Percentiles rank a stretch among this genome's conserved stretches.
These are phyloP conservation scores for Chaetodon trifasciatus DNA, from an alignment of 2,797 vertebrate genomes.

Conservation along the genomic window DNA sequence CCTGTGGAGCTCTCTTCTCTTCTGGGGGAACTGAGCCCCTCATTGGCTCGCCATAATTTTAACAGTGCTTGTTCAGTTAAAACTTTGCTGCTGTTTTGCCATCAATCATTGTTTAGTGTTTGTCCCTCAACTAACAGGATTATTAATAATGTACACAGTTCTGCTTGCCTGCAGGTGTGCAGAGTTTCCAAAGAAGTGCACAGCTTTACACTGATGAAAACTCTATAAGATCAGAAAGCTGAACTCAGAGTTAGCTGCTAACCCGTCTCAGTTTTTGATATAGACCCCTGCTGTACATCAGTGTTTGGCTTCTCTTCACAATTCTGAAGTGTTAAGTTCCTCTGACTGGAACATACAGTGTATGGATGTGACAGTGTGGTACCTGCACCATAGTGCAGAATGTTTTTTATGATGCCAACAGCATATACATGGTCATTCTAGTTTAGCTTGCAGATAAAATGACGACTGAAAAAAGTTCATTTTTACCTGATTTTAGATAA, in stretches of 20 bases:
- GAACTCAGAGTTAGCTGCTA: neutral
- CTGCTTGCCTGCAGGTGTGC: neutral
- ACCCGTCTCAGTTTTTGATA: neutral
- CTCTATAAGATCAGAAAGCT: neutral
- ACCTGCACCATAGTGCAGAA: neutral
- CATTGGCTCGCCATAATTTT: neutral
- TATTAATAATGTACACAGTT: neutral
- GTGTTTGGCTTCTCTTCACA: neutral
- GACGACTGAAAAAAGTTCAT: neutral
- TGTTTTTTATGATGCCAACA: neutral
- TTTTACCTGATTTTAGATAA: neutral
- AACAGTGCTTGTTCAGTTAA: neutral
- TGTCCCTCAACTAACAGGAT: neutral
- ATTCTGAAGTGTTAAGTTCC: neutral
- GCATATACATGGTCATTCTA: neutral
- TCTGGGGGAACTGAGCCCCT: neutral
- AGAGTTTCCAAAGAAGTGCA: neutral
- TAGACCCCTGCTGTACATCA: neutral
- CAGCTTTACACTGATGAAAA: neutral
- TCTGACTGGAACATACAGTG: neutral
- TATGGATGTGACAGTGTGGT: neutral
- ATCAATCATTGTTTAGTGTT: constrained; percentile 3
- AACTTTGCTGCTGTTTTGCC: neutral
- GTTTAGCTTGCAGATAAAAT: neutral
- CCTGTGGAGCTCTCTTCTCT: neutral